Base-by-base conservation (phyloP, 2,888 invertebrate species). In the Calameuta pallipes region DNA sequence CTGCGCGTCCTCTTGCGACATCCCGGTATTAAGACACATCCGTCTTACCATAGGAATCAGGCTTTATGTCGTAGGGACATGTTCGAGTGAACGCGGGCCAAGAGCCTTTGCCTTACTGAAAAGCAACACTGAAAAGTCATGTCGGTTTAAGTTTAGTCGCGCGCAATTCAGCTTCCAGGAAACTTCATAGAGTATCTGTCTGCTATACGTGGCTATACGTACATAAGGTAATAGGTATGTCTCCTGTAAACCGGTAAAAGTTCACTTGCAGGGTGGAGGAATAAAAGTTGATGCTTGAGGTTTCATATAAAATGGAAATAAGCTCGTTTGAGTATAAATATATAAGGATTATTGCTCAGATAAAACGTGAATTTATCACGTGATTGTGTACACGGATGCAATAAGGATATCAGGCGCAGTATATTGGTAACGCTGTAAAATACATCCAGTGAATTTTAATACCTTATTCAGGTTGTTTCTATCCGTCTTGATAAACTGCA, bases 41-140 rank as follows among this genome's bases (percentile, higher is more conserved):
- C 30, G 36, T 75, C 75, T 33, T 76, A 34, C 36, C 12, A 36
- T 37, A 37, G 70, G 69, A 69, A 70, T 34, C 76, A 73, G 73
- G 34, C 73, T 73, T 30, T 56, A 41, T 73, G 76, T 76, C 76
- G 73, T 56, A 56, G 76, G 71, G 78, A 80, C 75, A 78, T 74
- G 75, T 80, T 78, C 75, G 80, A 78, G 76, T 80, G 80, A 80
- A 69, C 56, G 41, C 73, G 69, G 70, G 78, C 80, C 80, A 80
- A 80, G 78, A 80, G 78, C 76, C 70, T 78, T 2, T 23, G 41
- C 41, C 6, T 56, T 56, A 56, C 41, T 56, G 41, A 56, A 56
- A 56, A 56, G 41, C 41, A 56, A 56, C 41, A 56, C 41, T 56
- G 41, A 56, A 56, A 56, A 56, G 41, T 56, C 41, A 23, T 56